phyloP scores from a whole-genome alignment of 1,140 invertebrate genomes.

The Akabosia matsudoensis region DNA sequence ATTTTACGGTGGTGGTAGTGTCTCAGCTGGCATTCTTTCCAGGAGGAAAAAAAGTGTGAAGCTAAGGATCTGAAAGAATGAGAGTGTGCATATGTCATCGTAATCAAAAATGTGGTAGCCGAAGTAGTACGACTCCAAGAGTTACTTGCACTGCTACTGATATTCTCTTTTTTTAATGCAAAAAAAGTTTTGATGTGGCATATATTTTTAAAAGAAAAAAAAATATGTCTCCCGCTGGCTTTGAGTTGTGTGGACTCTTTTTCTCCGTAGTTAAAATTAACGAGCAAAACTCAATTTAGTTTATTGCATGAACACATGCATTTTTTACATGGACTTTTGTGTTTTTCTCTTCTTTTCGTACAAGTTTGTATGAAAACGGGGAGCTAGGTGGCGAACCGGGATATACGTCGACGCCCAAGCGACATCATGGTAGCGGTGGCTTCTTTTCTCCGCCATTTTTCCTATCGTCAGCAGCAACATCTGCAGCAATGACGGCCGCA shows the following conservation, averaged over 20 bases:
- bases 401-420: constrained; percentile 46
- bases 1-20: background rate
- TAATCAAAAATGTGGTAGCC: background rate
- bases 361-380: constrained; percentile 57
- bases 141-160: background rate
- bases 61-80: background rate
- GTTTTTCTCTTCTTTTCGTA: constrained; percentile 24
- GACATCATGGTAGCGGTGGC: constrained; percentile 48
- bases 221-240: background rate
- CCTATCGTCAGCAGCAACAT: constrained; percentile 39
- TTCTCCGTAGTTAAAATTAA: constrained; percentile 1
- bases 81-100: background rate
- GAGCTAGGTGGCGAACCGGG: constrained; percentile 28
- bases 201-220: background rate
- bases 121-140: background rate
- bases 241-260: background rate
- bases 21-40: background rate
- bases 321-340: constrained; percentile 3
- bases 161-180: background rate
- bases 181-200: constrained; percentile 1
- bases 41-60: background rate
- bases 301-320: constrained; percentile 11
- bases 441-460: constrained; percentile 49
- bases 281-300: background rate
- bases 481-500: constrained; percentile 47